Evolutionary conservation across 2,113 vertebrate genomes (phyloP).

Genomic region (Lates calcarifer): DNA sequence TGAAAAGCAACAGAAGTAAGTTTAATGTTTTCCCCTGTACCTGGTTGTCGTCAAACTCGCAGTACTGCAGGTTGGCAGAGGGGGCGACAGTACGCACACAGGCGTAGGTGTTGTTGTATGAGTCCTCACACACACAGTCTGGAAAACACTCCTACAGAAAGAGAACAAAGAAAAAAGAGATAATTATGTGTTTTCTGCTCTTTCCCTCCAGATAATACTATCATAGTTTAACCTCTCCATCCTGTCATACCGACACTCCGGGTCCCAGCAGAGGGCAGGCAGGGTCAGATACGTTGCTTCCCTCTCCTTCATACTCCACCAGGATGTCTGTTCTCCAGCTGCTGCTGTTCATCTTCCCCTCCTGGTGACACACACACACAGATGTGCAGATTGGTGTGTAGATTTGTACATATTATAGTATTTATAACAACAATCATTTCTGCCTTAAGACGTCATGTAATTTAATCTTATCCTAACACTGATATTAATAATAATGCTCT

Average conservation of each 20-base stretch:
- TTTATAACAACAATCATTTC: no score
- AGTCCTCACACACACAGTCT: conserved; percentile 98
- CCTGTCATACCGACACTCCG: conserved; percentile 89
- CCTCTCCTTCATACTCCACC: conserved; percentile 98
- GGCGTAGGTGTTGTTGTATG: conserved; percentile 97
- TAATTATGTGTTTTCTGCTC: not conserved
- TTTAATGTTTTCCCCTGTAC: conserved; percentile 65
- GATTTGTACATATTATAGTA: no score
- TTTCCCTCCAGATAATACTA: rapidly evolving
- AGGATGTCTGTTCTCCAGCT: conserved; percentile 95
- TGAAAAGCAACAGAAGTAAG: not conserved
- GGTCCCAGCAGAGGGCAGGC: conserved; percentile 93
- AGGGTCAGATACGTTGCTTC: conserved; percentile 89
- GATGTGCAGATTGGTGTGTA: not conserved
- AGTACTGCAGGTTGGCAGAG: conserved; percentile 92
- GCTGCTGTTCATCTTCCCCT: conserved; percentile 84
- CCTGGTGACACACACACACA: conserved; percentile 77
- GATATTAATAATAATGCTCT: no score
- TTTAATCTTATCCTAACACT: no score
- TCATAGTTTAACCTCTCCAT: rapidly evolving
- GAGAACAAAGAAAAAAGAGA: not conserved
- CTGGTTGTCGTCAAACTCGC: conserved; percentile 97
- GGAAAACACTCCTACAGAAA: conserved; percentile 93
- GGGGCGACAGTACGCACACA: conserved; percentile 92
- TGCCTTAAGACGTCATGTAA: no score